phyloP scores from a whole-genome alignment of 2,113 vertebrate genomes.

The Aspidoscelis tigris region DNA sequence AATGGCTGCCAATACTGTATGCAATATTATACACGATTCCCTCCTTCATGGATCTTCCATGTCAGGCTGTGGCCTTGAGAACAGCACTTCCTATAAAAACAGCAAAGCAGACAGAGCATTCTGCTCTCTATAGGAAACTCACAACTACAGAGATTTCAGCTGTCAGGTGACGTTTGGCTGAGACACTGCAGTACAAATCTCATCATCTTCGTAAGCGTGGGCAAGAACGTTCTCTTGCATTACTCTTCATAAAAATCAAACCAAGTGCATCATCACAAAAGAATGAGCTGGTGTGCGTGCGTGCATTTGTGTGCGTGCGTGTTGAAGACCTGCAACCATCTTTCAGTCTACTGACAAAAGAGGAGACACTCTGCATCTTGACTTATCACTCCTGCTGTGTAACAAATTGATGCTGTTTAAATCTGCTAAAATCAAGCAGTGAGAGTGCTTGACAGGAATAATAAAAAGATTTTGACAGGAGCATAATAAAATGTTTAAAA shows the following conservation, averaged over 20 bases:
- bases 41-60: neutral
- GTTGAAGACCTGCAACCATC: neutral
- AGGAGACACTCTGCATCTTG: neutral
- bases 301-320: neutral
- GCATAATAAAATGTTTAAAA: slow-evolving; percentile 17
- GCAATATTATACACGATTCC: neutral
- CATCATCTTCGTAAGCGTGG: neutral
- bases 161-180: neutral
- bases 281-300: too few species aligned
- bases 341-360: neutral
- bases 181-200: neutral
- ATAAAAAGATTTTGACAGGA: slow-evolving; percentile 19
- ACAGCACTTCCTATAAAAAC: neutral
- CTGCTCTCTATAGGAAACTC: neutral
- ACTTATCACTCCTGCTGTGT: slow-evolving; percentile 26
- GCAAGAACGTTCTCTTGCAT: neutral
- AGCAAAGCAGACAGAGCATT: neutral
- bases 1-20: neutral
- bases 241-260: neutral
- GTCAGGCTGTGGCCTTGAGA: neutral
- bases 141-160: neutral
- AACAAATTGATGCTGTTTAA: slow-evolving; percentile 38
- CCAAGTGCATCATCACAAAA: neutral
- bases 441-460: slow-evolving; percentile 19
- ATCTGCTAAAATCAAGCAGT: slow-evolving; percentile 16